These are phyloP conservation scores for Deroplatys truncata DNA, from an alignment of 2,888 invertebrate species.

Conservation along the genomic window DNA sequence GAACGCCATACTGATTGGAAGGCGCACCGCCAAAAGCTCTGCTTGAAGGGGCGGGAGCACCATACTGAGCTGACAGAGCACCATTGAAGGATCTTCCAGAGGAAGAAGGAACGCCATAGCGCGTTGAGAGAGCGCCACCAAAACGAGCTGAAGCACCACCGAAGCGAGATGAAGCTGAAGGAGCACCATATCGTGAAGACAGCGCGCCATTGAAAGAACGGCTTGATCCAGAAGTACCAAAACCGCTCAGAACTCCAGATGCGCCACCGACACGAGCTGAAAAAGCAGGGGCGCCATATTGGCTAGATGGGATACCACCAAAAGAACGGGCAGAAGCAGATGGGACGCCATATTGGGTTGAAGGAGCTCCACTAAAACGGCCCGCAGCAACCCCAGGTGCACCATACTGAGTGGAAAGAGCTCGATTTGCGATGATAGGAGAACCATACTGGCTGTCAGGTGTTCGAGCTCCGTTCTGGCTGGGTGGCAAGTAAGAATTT, in stretches of 20 bases:
- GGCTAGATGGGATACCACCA: conserved; percentile 27
- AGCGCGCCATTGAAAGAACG: neutral
- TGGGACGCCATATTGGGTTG: conserved; percentile 23
- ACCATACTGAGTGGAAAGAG: conserved; percentile 35
- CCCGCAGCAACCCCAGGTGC: conserved; percentile 29
- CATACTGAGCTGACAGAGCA: conserved; percentile 26
- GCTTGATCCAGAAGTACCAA: neutral
- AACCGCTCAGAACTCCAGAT: conserved; percentile 1
- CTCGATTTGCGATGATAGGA: conserved; percentile 5
- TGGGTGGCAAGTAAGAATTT: too few species aligned
- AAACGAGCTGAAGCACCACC: neutral
- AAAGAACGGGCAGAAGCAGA: neutral
- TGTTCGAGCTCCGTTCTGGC: neutral
- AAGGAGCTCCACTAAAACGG: conserved; percentile 9
- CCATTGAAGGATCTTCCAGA: neutral
- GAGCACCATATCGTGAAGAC: conserved; percentile 20
- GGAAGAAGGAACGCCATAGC: neutral
- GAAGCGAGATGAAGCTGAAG: neutral
- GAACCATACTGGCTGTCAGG: conserved; percentile 27
- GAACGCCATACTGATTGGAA: neutral
- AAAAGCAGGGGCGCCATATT: neutral
- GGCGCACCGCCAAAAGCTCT: too few species aligned
- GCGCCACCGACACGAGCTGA: neutral
- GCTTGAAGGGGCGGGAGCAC: conserved; percentile 21
- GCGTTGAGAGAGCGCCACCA: too few species aligned